phyloP scores from a whole-genome alignment of 2,113 vertebrate species.

The Chaetodon auriga region DNA sequence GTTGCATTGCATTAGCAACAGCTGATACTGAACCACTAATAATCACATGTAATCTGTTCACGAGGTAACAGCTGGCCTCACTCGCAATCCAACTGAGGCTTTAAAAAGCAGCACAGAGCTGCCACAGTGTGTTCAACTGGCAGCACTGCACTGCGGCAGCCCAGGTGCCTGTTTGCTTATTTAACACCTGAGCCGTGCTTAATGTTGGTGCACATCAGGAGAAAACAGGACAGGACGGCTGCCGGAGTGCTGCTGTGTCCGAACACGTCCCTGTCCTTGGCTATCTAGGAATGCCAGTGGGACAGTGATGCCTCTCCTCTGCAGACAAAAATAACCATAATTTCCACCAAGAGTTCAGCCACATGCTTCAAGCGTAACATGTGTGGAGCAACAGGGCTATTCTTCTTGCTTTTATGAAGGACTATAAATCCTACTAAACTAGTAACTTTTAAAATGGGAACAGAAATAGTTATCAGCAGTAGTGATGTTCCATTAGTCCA shows the following conservation, averaged over 20 bases:
- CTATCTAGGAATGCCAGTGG: constrained; percentile 24
- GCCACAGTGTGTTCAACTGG: constrained; percentile 72
- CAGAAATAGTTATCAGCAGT: neutral
- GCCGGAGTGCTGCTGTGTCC: neutral
- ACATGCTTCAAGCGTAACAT: constrained; percentile 6
- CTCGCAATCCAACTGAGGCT: fast-evolving
- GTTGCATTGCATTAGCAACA: constrained; percentile 35
- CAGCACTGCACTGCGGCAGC: constrained; percentile 39
- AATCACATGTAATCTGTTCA: constrained; percentile 5
- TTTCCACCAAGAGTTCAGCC: constrained; percentile 6
- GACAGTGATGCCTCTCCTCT: neutral
- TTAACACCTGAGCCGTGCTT: neutral
- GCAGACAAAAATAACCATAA: constrained; percentile 37
- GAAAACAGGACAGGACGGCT: constrained; percentile 2
- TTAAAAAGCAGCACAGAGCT: constrained; percentile 41
- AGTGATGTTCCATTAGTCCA: neutral
- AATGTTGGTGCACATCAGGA: neutral
- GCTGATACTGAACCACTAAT: constrained; percentile 18
- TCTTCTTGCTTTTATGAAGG: neutral
- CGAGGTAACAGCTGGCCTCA: neutral
- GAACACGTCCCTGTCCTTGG: neutral
- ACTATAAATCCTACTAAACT: neutral
- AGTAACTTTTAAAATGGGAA: neutral
- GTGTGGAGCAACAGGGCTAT: neutral
- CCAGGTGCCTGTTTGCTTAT: fast-evolving